Evolutionary conservation across 2,888 invertebrate genomes (phyloP).

Genomic region (Drosophila mayaguana): DNA sequence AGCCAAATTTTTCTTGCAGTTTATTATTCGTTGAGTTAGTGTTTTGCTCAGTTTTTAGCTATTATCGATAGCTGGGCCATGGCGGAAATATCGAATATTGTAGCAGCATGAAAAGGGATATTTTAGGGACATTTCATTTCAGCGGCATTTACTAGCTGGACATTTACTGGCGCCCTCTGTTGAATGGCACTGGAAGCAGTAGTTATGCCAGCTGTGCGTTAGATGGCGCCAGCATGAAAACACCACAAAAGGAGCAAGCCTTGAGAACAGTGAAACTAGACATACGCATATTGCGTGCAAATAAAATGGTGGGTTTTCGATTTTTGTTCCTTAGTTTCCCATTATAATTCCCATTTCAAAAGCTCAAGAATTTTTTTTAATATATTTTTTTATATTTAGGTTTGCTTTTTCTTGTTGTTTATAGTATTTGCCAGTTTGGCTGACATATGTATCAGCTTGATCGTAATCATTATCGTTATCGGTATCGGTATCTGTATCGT

Average conservation of each 20-base stretch:
- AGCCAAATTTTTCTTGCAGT: background rate
- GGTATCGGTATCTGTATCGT: conserved; percentile 27
- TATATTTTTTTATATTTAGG: conserved; percentile 44
- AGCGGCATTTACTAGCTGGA: background rate
- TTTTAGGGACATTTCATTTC: conserved; percentile 30
- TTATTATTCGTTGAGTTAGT: background rate
- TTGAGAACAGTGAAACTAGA: background rate
- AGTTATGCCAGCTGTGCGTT: background rate
- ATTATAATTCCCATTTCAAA: conserved; percentile 13
- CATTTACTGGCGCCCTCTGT: conserved; percentile 31
- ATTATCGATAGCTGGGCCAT: conserved; percentile 19
- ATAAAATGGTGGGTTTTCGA: background rate
- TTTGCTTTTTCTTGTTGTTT: conserved; percentile 32
- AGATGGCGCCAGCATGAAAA: conserved; percentile 30
- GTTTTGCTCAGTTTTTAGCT: background rate
- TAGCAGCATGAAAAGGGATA: conserved; percentile 8
- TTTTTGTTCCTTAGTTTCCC: background rate
- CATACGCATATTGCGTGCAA: background rate
- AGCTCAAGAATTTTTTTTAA: conserved; percentile 19
- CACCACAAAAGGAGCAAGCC: background rate
- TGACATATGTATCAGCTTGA: conserved; percentile 42
- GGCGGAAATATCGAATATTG: conserved; percentile 12
- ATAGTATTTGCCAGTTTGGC: conserved; percentile 54
- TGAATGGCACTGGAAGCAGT: background rate
- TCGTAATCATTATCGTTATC: conserved; percentile 34